Evolutionary conservation across 2,797 vertebrate genomes (phyloP).

Genomic region (Phyllotis vaccarum): DNA sequence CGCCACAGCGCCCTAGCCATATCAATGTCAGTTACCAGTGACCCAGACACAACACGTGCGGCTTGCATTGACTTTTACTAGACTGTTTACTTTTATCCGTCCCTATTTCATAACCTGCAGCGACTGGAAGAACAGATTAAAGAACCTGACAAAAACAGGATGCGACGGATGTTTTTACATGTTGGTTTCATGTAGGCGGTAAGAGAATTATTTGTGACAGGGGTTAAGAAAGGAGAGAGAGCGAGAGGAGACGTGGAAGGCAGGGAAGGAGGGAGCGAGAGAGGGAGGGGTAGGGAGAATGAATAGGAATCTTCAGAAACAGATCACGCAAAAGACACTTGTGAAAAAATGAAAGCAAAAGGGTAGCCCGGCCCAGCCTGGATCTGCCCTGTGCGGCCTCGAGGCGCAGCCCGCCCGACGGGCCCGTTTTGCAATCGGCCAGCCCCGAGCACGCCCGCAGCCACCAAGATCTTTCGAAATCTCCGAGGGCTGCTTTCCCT

Average conservation of each 20-base stretch:
- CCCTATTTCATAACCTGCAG: constrained; percentile 91
- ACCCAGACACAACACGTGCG: constrained; percentile 95
- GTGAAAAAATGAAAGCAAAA: constrained; percentile 83
- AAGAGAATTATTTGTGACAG: constrained; percentile 83
- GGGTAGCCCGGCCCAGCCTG: constrained; percentile 37
- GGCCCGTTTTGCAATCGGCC: constrained; percentile 86
- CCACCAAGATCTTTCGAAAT: constrained; percentile 87
- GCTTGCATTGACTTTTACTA: constrained; percentile 91
- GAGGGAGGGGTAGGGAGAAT: not conserved
- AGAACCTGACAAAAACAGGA: constrained; percentile 83
- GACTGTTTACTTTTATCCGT: constrained; percentile 92
- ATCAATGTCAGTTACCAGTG: constrained; percentile 91
- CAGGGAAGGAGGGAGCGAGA: not conserved
- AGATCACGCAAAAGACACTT: constrained; percentile 65
- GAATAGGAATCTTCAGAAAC: not conserved
- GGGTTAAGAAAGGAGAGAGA: constrained; percentile 83
- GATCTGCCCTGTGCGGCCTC: constrained; percentile 72
- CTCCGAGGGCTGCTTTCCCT: constrained; percentile 78
- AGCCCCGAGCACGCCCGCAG: constrained; percentile 81
- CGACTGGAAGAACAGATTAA: constrained; percentile 83
- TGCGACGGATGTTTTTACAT: constrained; percentile 82
- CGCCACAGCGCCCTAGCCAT: constrained; percentile 84
- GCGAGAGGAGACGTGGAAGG: not conserved
- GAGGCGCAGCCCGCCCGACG: constrained; percentile 77
- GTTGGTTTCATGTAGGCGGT: constrained; percentile 86